Evolutionary conservation across 2,888 invertebrate species (phyloP), one percentile per base, ranked within the genome.

Genomic region (Opisthograptis luteolata): DNA sequence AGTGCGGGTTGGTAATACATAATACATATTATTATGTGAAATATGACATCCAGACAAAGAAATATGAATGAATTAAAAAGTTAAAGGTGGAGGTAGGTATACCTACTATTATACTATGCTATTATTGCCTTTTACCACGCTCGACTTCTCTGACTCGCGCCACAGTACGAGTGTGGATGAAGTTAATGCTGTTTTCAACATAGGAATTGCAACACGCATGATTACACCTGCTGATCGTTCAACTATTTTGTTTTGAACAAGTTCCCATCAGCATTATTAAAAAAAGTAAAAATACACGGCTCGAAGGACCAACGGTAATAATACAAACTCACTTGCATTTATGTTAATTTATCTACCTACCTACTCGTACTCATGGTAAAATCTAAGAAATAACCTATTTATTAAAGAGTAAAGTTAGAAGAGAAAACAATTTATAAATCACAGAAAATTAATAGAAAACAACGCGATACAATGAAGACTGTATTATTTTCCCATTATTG

Each of bases 401-500:
- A n/a, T n/a, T n/a, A n/a, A n/a, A n/a, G n/a, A n/a, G n/a, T 2
- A 3, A 24, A 8, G n/a, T 2, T 7, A 24, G 25, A 25, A 25
- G 10, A 25, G 9, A 2, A 9, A 25, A 3, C 10, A 10, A 25
- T 24, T n/a, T 8, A 2, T 3, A n/a, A 2, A 24, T 8, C 1
- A 3, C 14, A 19, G n/a, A 19, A 19, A 24, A 1, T 13, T 3
- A 24, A 17, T 12, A 27, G 17, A 37, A 36, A 25, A 10, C 14
- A 25, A 10, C 3, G 10, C 10, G 19, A 14, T 6, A 39, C 32
- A 43, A 39, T 49, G 39, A 32, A 34, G 37, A 54, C 49, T 46
- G 53, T 20, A 13, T 34, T 41, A 32, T 48, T 53, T 53, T 57
- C 56, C 35, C 51, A 56, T 47, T 30, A 35, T 40, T 20, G 46